phyloP scores from a whole-genome alignment of 2,113 vertebrate species.

The Tachuris rubrigastra region DNA sequence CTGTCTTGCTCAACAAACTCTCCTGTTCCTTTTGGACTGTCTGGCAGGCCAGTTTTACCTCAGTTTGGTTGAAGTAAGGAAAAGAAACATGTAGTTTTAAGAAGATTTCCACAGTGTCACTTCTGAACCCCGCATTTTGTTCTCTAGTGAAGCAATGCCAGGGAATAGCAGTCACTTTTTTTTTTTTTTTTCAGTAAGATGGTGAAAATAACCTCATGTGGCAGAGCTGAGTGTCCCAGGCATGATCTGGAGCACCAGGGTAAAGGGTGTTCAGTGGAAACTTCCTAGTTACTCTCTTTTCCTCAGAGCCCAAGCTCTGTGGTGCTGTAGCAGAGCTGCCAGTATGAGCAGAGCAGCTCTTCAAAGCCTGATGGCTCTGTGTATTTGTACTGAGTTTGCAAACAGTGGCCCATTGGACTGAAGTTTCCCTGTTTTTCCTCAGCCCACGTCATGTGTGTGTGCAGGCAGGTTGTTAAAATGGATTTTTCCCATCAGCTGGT shows the following conservation, averaged over 20 bases:
- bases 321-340: background rate
- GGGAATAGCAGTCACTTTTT: background rate
- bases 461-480: background rate
- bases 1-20: background rate
- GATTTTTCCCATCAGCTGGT: background rate
- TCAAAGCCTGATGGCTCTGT: accelerated
- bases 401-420: background rate
- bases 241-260: background rate
- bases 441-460: background rate
- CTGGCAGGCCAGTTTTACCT: background rate
- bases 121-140: background rate
- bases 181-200: background rate
- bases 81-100: background rate
- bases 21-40: background rate
- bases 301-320: background rate
- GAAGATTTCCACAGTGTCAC: background rate
- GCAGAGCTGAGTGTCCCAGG: background rate
- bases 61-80: background rate
- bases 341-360: accelerated
- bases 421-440: background rate
- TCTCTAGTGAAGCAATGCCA: background rate
- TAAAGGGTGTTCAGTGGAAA: background rate
- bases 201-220: background rate
- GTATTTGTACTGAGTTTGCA: background rate
- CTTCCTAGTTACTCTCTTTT: background rate